These are phyloP conservation scores for Tetrao urogallus DNA, from an alignment of 2,113 vertebrate genomes.

Conservation along the genomic window DNA sequence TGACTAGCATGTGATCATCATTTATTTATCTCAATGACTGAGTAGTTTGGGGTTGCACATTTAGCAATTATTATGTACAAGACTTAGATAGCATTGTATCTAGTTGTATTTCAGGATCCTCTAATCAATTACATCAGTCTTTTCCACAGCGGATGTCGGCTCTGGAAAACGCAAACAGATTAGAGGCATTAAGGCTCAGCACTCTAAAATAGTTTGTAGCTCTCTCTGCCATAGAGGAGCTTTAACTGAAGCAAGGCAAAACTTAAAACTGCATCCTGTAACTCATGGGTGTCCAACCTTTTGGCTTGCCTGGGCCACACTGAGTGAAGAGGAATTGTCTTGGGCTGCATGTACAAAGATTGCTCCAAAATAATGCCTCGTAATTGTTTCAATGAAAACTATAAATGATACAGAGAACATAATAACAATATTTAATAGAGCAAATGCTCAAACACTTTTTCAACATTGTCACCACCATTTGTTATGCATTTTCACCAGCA, in stretches of 20 bases:
- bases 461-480: no score
- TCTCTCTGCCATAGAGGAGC: not conserved
- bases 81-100: not conserved
- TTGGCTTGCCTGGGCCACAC: no score
- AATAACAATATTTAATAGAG: no score
- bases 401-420: no score
- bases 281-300: not conserved
- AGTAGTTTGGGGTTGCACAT: not conserved
- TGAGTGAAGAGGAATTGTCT: no score
- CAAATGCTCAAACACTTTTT: no score
- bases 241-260: slow-evolving; percentile 44
- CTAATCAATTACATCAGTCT: not conserved
- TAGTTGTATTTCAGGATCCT: not conserved
- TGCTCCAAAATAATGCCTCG: no score
- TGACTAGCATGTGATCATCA: not conserved
- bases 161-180: slow-evolving; percentile 14
- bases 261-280: slow-evolving; percentile 58
- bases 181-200: not conserved
- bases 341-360: no score
- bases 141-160: not conserved
- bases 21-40: not conserved
- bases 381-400: no score
- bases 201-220: not conserved
- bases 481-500: no score
- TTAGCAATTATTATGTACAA: not conserved